Conservation (phyloP, 2,888 invertebrate genomes). For the Imbricaverruca yamaguchii region DNA sequence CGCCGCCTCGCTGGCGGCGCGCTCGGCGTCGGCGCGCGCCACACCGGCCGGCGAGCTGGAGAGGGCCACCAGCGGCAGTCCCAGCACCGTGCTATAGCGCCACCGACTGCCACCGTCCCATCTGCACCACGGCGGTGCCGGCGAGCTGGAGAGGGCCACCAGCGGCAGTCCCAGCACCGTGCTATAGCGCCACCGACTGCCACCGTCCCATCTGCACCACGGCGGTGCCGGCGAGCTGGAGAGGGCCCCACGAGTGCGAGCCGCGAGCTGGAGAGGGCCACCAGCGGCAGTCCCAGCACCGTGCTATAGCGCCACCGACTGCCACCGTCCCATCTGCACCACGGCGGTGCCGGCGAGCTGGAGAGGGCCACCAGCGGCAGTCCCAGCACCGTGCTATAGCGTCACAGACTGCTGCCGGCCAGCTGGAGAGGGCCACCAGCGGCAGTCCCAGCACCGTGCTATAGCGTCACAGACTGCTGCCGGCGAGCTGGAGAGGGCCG, state of each 20-base stretch:
- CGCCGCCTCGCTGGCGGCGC: background rate
- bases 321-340: no score
- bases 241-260: no score
- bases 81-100: background rate
- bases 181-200: background rate
- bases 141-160: background rate
- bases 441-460: constrained; percentile 1
- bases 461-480: background rate
- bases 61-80: background rate
- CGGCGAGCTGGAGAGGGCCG: background rate
- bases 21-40: constrained; percentile 10
- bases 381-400: background rate
- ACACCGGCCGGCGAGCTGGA: constrained; percentile 8
- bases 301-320: background rate
- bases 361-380: background rate
- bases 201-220: no score
- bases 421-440: background rate
- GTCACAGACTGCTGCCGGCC: background rate
- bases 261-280: background rate
- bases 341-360: background rate
- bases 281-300: background rate
- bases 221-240: background rate
- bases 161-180: background rate
- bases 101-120: no score
- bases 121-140: background rate